Evolutionary conservation across 2,888 invertebrate genomes (phyloP).

Genomic region (Dimorphilus gyrociliatus): DNA sequence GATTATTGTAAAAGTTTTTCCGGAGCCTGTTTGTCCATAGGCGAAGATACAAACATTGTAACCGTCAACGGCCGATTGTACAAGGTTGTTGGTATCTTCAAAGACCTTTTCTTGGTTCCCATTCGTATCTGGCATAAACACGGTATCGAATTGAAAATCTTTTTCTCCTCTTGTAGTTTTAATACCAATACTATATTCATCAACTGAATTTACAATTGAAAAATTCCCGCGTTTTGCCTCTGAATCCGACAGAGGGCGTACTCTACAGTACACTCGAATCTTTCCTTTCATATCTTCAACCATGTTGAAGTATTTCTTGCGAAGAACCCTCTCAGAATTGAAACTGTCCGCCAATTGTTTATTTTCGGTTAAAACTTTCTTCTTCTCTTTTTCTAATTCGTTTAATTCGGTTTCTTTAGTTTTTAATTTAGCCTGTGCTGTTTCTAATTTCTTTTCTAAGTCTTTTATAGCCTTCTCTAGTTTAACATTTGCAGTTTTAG

Average conservation of each 20-base stretch:
- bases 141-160: constrained; percentile 37
- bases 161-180: constrained; percentile 33
- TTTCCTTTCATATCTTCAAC: constrained; percentile 37
- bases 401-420: constrained; percentile 13
- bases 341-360: constrained; percentile 26
- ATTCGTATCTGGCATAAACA: constrained; percentile 33
- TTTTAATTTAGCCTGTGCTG: constrained; percentile 1
- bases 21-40: constrained; percentile 78
- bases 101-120: constrained; percentile 36
- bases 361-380: constrained; percentile 25
- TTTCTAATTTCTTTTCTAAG: too few species aligned
- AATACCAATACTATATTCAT: constrained; percentile 30
- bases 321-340: constrained; percentile 30
- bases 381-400: constrained; percentile 18
- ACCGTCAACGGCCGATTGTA: constrained; percentile 70
- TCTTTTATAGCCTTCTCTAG: too few species aligned
- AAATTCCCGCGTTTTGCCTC: constrained; percentile 26
- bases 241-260: constrained; percentile 23
- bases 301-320: constrained; percentile 37
- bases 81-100: constrained; percentile 39
- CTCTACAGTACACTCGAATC: constrained; percentile 31
- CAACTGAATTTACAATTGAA: constrained; percentile 21
- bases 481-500: too few species aligned
- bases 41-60: constrained; percentile 99
- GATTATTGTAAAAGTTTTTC: constrained; percentile 43